phyloP scores from a whole-genome alignment of 2,888 invertebrate genomes.

The Metacarcinus magister region DNA sequence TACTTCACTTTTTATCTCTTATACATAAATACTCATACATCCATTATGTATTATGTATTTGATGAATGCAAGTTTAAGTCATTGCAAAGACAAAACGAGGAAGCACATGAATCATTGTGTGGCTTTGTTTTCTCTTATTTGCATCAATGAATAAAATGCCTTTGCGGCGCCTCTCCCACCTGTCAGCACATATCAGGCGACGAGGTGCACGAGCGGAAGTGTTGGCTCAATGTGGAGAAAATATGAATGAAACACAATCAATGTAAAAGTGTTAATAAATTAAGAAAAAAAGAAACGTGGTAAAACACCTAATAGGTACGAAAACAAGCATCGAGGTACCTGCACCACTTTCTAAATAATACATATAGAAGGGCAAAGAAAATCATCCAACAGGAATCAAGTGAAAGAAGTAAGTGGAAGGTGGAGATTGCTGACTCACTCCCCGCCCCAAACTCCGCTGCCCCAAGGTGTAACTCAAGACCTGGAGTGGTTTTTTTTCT shows the following conservation, averaged over 20 bases:
- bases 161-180: not conserved
- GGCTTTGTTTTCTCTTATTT: not conserved
- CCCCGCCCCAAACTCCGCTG: not conserved
- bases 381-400: not conserved
- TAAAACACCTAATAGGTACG: not conserved
- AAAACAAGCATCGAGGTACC: not conserved
- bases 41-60: not conserved
- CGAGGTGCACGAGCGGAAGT: not conserved
- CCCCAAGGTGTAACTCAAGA: conserved; percentile 16
- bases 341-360: not conserved
- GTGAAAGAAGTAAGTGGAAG: not conserved
- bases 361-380: not conserved
- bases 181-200: not conserved
- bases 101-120: not conserved
- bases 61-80: not conserved
- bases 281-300: not conserved
- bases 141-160: not conserved
- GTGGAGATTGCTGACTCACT: not conserved
- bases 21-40: not conserved
- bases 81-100: not conserved
- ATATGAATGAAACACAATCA: too few relatives aligned
- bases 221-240: too few relatives aligned
- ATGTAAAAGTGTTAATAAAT: not conserved
- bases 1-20: not conserved
- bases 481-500: not conserved